Base-by-base conservation (phyloP, 1,140 invertebrate species). In the Gryllus bimaculatus region DNA sequence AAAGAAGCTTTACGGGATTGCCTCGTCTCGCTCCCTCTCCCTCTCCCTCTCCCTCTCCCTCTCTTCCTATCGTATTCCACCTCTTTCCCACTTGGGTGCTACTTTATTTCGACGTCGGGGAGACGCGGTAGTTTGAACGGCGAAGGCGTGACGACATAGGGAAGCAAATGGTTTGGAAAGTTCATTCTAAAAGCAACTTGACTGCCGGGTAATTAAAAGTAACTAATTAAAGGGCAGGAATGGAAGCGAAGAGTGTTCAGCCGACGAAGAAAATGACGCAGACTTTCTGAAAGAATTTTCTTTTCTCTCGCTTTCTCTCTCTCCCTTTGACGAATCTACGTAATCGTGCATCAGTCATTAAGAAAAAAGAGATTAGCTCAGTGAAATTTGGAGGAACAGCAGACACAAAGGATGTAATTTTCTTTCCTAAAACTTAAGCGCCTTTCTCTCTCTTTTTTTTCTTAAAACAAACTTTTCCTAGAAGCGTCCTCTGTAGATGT, bases 101-200 rank as follows among this genome's bases (percentile, higher is more conserved):
- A 66, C 54, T 66, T 66, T 66, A 66, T 66, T 66, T 66, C 54
- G 10, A 3, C 10, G 54, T 39, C 26, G 26, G 5, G 26, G 26
- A 39, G 26, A 39, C 26, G 26, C 26, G 26, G 26, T 39, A 39
- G 54, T 66, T 66, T 66, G 54, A 66, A 18, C 18, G 18, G 54
- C 7, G 18, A 66, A 66, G 54, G 18, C 54, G 54, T 10, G 54
- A 66, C 18, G 54, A 66, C 54, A 66, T 18, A 18, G 54, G 54
- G 54, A 66, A 66, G 54, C 54, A 66, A 66, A 66, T 66, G 54
- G 54, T 66, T 66, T 66, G 54, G 54, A 66, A 66, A 66, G 54
- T 66, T 66, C 54, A 10, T 66, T 18, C 54, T 66, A 66, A 66
- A 66, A 66, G 54, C 54, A 7, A 66, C 10, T 10, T 18, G 54